phyloP scores from a whole-genome alignment of 2,113 vertebrate species.

The Toxostoma redivivum region DNA sequence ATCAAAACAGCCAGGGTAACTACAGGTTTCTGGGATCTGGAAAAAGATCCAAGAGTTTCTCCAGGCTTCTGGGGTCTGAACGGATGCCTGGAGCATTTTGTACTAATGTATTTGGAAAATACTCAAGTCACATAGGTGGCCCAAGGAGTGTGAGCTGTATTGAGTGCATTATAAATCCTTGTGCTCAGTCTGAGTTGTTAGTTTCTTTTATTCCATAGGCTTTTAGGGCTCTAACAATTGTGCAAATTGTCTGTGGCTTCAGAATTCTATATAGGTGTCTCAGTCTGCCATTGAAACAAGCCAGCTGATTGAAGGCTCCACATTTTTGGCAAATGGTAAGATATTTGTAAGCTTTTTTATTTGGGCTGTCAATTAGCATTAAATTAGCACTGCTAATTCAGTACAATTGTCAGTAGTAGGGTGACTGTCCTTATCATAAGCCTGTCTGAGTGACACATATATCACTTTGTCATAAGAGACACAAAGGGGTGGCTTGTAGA shows the following conservation, averaged over 20 bases:
- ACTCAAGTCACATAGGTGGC: constrained; percentile 21
- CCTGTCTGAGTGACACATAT: not conserved
- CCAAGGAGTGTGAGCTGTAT: not conserved
- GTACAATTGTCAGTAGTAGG: not conserved
- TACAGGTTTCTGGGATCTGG: constrained; percentile 10
- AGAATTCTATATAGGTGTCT: not conserved
- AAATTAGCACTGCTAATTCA: not conserved
- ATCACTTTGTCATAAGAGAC: not conserved
- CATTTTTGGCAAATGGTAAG: not conserved
- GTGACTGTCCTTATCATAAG: not conserved
- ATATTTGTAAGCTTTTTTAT: not conserved
- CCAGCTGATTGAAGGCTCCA: not conserved
- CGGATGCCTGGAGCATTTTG: not conserved
- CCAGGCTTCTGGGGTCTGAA: not conserved
- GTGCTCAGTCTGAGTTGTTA: not conserved
- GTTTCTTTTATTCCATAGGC: not conserved
- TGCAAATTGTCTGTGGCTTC: not conserved
- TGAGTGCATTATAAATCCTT: not conserved
- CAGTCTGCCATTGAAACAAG: not conserved
- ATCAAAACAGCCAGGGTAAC: not conserved
- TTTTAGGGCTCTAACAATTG: not conserved
- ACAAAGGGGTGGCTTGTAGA: not conserved
- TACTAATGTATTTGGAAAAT: constrained; percentile 9
- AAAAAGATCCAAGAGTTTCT: constrained; percentile 5
- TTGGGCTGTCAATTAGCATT: not conserved